phyloP scores from a whole-genome alignment of 2,888 invertebrate species.

The Orthonychiurus folsomi region DNA sequence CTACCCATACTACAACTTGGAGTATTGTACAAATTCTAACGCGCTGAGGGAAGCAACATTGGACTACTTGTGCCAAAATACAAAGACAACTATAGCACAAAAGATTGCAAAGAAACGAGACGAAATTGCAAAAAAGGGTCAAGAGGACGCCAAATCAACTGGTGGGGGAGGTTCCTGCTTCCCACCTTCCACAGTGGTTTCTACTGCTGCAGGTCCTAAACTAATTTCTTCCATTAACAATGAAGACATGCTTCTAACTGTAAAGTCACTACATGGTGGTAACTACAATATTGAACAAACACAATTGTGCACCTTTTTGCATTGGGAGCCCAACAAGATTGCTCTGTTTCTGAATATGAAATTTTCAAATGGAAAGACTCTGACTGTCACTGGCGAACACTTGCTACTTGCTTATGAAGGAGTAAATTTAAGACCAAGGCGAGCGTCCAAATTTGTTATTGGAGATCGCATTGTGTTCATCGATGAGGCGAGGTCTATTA shows the following conservation, averaged over 20 bases:
- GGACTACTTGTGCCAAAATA: background rate
- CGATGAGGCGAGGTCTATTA: background rate
- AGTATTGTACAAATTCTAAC: background rate
- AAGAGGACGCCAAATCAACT: background rate
- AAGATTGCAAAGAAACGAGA: slow-evolving; percentile 3
- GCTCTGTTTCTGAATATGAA: background rate
- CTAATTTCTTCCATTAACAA: background rate
- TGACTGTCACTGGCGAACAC: background rate
- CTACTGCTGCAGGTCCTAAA: background rate
- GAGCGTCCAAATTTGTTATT: background rate
- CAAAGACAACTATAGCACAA: no score
- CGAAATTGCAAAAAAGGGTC: background rate
- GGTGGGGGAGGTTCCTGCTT: background rate
- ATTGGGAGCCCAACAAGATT: background rate
- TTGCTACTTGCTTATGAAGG: background rate
- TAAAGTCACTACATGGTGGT: background rate
- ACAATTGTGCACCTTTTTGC: background rate
- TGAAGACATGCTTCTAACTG: background rate
- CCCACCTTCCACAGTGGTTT: background rate
- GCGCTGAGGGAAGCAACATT: background rate
- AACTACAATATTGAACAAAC: background rate
- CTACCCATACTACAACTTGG: background rate
- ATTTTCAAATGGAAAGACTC: background rate
- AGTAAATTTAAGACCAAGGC: background rate
- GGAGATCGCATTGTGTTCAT: background rate